phyloP scores from a whole-genome alignment of 1,140 invertebrate genomes.

The Physella acuta region DNA sequence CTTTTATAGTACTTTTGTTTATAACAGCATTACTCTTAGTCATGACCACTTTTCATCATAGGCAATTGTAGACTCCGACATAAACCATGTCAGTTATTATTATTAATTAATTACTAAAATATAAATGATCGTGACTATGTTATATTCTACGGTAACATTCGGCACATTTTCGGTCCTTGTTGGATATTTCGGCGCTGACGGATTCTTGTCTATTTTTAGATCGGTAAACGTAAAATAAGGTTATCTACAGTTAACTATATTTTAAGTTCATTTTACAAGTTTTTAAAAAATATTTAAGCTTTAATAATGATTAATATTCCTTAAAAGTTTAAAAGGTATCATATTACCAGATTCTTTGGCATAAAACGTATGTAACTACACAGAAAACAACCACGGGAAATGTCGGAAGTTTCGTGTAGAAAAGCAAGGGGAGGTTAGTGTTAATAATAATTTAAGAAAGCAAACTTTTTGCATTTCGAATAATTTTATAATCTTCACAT shows the following conservation, averaged over 20 bases:
- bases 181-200: slow-evolving; percentile 7
- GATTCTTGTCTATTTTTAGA: slow-evolving; percentile 14
- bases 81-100: background rate
- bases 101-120: background rate
- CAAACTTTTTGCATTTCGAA: too few species aligned
- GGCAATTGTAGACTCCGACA: background rate
- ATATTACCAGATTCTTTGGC: too few species aligned
- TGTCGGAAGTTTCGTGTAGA: background rate
- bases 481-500: too few species aligned
- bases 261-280: too few species aligned
- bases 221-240: slow-evolving; percentile 14
- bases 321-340: too few species aligned
- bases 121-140: too few species aligned
- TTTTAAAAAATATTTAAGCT: too few species aligned
- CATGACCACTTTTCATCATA: background rate
- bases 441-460: too few species aligned
- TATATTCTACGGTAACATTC: slow-evolving; percentile 4
- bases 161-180: background rate
- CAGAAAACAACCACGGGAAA: background rate
- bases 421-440: too few species aligned
- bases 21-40: background rate
- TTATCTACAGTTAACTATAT: background rate
- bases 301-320: too few species aligned
- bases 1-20: background rate
- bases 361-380: too few species aligned